A percentile compares a stretch with the other conserved stretches of the same genome.
These are phyloP conservation scores for Epinotia demarniana DNA, from an alignment of 2,888 invertebrate genomes.

Conservation along the genomic window DNA sequence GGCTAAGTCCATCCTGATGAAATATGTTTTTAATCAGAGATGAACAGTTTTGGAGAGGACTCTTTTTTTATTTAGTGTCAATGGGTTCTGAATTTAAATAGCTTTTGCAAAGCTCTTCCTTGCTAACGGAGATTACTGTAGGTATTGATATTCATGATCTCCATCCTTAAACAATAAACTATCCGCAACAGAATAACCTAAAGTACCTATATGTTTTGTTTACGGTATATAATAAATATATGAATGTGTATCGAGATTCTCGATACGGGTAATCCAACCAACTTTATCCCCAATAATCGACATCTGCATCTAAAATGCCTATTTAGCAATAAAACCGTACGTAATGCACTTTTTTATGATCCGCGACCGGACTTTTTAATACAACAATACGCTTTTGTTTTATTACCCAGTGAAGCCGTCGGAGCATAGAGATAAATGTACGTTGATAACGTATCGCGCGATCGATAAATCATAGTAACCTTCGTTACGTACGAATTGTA, in stretches of 20 bases:
- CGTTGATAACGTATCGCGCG: conserved; percentile 74
- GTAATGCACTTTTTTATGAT: conserved; percentile 30
- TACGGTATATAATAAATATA: background rate
- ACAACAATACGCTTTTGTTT: conserved; percentile 47
- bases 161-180: too few relatives aligned
- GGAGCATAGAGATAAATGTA: conserved; percentile 67
- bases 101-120: too few relatives aligned
- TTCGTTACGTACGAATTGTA: conserved; percentile 53
- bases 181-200: too few relatives aligned
- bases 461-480: conserved; percentile 75
- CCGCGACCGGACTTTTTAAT: conserved; percentile 38
- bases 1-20: too few relatives aligned
- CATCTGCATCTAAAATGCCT: conserved; percentile 7
- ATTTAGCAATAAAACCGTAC: conserved; percentile 27
- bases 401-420: conserved; percentile 52
- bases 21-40: too few relatives aligned
- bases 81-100: too few relatives aligned
- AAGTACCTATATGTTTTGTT: too few relatives aligned
- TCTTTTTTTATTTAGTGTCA: too few relatives aligned
- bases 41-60: too few relatives aligned
- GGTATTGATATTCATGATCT: too few relatives aligned
- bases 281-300: conserved; percentile 6
- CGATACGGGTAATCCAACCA: background rate
- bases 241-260: background rate
- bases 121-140: too few relatives aligned